Evolutionary conservation across 2,113 vertebrate genomes (phyloP).

Genomic region (Cygnus buccinator): DNA sequence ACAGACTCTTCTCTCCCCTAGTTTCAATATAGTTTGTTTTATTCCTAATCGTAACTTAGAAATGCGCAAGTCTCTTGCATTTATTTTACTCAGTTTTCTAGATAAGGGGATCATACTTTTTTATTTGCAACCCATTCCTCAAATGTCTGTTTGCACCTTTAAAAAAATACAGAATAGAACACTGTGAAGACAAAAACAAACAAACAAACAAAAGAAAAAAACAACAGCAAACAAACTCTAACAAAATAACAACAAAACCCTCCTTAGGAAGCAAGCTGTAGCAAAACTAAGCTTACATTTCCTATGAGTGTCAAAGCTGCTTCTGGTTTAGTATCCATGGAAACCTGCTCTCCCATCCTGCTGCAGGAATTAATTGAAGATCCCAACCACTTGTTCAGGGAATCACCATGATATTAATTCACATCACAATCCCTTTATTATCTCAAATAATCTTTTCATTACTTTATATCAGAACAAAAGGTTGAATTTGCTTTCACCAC

Average conservation of each 20-base stretch:
- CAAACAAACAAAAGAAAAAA: neutral
- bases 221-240: neutral
- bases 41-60: neutral
- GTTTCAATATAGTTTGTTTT: neutral
- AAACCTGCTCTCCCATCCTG: constrained; percentile 57
- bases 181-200: neutral
- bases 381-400: constrained; percentile 5
- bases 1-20: neutral
- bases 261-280: neutral
- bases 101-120: neutral
- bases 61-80: neutral
- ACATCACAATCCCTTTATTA: neutral
- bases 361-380: constrained; percentile 54
- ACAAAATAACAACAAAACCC: neutral
- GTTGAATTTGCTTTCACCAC: neutral
- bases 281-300: neutral
- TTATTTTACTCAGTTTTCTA: neutral
- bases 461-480: neutral
- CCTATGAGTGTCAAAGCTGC: constrained; percentile 1
- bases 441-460: neutral
- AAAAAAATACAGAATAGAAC: neutral
- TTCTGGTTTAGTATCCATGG: constrained; percentile 65
- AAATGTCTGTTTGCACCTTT: neutral
- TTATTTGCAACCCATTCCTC: neutral
- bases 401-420: constrained; percentile 13